Base-by-base conservation (phyloP, 2,113 vertebrate species). In the Haemorhous mexicanus region DNA sequence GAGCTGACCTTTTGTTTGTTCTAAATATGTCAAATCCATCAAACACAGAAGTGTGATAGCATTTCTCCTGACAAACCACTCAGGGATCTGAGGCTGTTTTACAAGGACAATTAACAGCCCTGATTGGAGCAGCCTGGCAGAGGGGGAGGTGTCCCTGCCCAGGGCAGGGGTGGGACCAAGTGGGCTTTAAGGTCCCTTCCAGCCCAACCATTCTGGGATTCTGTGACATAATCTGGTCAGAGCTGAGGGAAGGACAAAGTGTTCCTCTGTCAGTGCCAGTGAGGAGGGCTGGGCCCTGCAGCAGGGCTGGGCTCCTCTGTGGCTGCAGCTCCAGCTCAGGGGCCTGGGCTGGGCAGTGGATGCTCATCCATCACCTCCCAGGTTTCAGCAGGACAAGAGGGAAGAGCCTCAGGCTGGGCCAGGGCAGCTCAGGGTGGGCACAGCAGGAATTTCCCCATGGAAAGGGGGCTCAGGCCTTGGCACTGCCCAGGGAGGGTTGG, bases 201-300 rank as follows among this genome's bases (percentile, higher is more conserved):
- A 44, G 13, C 53, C 44, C 44, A 26, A 15, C 63, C 32, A 2
- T 17, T 13, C 17, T 1, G 56, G 74, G 56, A 3, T n/a, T 20
- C 39, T 39, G 47, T n/a, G 55, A 2, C 4, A 1, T 0, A 1
- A 3, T 28, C 15, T 2, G 46, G n/a, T 1, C 56, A 28, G 66
- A 35, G 3, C 7, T 3, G 8, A 11, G 12, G 5, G 33, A 21
- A 28, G 27, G 43, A 8, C 11, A 2, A 33, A 16, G 18, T 3
- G 12, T 8, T 27, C 2, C 7, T 4, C 32, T 17, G 9, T 0
- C 32, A 14, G 5, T 10, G 10, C 7, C 35, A 22, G 26, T 1
- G 47, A 9, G 47, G 9, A 9, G 39, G 35, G 70, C 19, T 39
- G 72, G 49, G 3, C 11, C 30, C 30, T 59, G 79, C 53, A 32